phyloP scores from a whole-genome alignment of 2,797 vertebrate species.

The Sebastes flavidus region DNA sequence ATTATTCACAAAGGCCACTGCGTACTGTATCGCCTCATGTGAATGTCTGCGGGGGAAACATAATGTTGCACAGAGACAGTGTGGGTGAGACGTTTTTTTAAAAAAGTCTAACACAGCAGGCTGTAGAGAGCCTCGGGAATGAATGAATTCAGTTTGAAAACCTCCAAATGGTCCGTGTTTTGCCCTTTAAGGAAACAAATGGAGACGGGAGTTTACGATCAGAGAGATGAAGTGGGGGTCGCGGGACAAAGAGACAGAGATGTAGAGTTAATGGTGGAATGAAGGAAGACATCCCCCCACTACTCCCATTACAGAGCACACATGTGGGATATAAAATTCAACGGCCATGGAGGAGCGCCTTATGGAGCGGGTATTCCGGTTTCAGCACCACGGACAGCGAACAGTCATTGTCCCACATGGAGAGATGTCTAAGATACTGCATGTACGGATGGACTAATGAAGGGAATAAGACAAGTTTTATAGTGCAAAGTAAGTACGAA shows the following conservation, averaged over 20 bases:
- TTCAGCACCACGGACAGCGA: conserved; percentile 68
- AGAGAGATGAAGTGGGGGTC: background rate
- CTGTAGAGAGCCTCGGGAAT: background rate
- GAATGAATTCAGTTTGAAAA: conserved; percentile 35
- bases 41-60: conserved; percentile 35
- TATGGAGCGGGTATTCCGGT: conserved; percentile 16
- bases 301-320: conserved; percentile 16
- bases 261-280: conserved; percentile 8
- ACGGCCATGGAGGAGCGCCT: conserved; percentile 21
- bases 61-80: conserved; percentile 21
- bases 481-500: background rate
- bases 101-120: conserved; percentile 21
- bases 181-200: conserved; percentile 14
- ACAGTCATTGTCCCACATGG: background rate
- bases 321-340: conserved; percentile 39
- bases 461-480: background rate
- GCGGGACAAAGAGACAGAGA: conserved; percentile 1
- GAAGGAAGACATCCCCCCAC: background rate
- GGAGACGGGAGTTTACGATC: background rate
- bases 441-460: background rate
- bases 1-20: conserved; percentile 67
- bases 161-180: background rate
- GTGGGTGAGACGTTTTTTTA: conserved; percentile 9
- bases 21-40: conserved; percentile 21
- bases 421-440: background rate